A percentile compares a stretch with the other conserved stretches of the same genome.
Evolutionary conservation across 2,797 vertebrate species (phyloP).

Genomic region (Basileuterus tristriatus): DNA sequence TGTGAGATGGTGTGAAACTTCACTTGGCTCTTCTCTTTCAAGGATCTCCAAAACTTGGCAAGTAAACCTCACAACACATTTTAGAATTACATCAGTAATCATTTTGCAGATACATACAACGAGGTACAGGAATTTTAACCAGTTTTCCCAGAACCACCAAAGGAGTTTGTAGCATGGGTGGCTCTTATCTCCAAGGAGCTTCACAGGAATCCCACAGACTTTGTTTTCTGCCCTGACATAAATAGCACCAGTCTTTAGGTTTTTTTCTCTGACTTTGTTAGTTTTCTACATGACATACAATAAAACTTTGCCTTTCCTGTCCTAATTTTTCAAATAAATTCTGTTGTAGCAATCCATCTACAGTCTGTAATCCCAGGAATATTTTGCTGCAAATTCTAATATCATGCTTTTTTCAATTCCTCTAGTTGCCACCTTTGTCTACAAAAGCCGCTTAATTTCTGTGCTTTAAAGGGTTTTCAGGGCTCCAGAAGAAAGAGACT

Average conservation of each 20-base stretch:
- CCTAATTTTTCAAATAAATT: not conserved
- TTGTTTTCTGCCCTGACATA: slow-evolving; percentile 4
- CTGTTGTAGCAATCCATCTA: not conserved
- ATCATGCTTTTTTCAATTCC: not conserved
- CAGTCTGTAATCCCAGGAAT: not conserved
- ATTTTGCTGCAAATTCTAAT: not conserved
- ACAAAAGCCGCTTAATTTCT: not conserved
- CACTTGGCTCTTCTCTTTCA: slow-evolving; percentile 53
- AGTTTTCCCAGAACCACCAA: slow-evolving; percentile 8
- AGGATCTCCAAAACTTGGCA: slow-evolving; percentile 59
- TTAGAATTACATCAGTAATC: slow-evolving; percentile 49
- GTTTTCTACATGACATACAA: not conserved
- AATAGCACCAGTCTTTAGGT: not conserved
- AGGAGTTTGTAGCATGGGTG: not conserved
- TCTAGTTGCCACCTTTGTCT: not conserved
- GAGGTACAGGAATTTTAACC: slow-evolving; percentile 51
- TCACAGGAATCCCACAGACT: slow-evolving; percentile 18
- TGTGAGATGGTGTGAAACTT: slow-evolving; percentile 63
- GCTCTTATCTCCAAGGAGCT: slow-evolving; percentile 4
- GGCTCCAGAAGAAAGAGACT: not conserved
- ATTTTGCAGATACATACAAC: not conserved
- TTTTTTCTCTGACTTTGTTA: not conserved
- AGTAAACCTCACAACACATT: slow-evolving; percentile 57
- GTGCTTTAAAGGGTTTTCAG: not conserved
- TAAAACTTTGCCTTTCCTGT: not conserved